phyloP scores from a whole-genome alignment of 2,888 invertebrate species.

The Drosophila pegasa region DNA sequence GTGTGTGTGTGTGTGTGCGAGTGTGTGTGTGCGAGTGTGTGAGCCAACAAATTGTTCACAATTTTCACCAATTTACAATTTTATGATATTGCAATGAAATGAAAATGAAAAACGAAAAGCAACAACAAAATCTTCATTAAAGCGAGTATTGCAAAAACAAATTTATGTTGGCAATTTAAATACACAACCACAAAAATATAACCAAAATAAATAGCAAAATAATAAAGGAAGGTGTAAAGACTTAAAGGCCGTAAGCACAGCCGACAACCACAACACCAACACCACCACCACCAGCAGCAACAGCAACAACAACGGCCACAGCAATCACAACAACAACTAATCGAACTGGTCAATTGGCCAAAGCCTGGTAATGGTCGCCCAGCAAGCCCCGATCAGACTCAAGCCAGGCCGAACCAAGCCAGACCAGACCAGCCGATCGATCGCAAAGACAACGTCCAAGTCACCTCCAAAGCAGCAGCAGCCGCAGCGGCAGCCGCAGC shows the following conservation, averaged over 20 bases:
- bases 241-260: constrained; percentile 65
- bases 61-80: constrained; percentile 77
- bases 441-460: constrained; percentile 67
- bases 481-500: constrained; percentile 30
- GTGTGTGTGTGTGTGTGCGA: constrained; percentile 15
- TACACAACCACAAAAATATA: constrained; percentile 52
- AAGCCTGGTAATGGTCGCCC: constrained; percentile 73
- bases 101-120: constrained; percentile 15
- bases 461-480: constrained; percentile 55
- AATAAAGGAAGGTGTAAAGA: constrained; percentile 78
- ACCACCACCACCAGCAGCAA: constrained; percentile 30
- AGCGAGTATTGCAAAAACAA: constrained; percentile 72
- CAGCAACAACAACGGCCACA: constrained; percentile 38
- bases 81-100: constrained; percentile 57
- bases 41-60: constrained; percentile 67
- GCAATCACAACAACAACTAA: constrained; percentile 65
- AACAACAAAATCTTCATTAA: constrained; percentile 68
- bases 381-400: constrained; percentile 47
- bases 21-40: constrained; percentile 34
- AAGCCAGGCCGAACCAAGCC: constrained; percentile 32
- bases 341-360: constrained; percentile 81
- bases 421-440: constrained; percentile 62
- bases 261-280: constrained; percentile 47
- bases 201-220: constrained; percentile 71
- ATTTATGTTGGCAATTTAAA: constrained; percentile 78